Percentiles rank a stretch among this genome's conserved stretches.
These are phyloP conservation scores for Sialia sialis DNA, from an alignment of 2,113 vertebrate genomes.

Conservation along the genomic window DNA sequence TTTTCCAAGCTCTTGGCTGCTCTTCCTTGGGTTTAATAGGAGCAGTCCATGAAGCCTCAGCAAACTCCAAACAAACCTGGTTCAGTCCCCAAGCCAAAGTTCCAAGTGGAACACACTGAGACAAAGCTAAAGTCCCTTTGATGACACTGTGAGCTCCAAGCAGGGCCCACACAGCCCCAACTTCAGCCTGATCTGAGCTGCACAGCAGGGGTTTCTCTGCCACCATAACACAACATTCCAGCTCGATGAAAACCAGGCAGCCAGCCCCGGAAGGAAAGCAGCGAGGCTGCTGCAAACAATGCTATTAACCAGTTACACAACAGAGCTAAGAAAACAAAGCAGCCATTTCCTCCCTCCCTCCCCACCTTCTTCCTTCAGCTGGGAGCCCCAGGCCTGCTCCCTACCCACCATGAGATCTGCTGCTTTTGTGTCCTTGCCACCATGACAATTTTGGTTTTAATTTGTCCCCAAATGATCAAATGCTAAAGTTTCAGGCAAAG, in stretches of 20 bases:
- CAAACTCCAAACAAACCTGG: neutral
- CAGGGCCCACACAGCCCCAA: neutral
- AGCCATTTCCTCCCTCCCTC: constrained; percentile 1
- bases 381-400: neutral
- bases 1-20: neutral
- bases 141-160: neutral
- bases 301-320: constrained; percentile 34
- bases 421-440: neutral
- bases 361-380: neutral
- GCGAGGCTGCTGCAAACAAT: constrained; percentile 1
- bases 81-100: neutral
- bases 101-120: neutral
- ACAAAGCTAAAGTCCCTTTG: neutral
- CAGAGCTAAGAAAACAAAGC: constrained; percentile 31
- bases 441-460: neutral
- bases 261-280: neutral
- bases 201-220: neutral
- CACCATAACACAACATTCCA: neutral
- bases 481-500: neutral
- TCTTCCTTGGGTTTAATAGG: neutral
- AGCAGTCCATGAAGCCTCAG: neutral
- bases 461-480: neutral
- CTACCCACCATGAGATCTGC: neutral
- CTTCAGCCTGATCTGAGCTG: neutral
- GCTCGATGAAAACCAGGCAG: neutral